These are phyloP conservation scores for Dasypogon diadema DNA, from an alignment of 2,888 invertebrate genomes.

Conservation along the genomic window DNA sequence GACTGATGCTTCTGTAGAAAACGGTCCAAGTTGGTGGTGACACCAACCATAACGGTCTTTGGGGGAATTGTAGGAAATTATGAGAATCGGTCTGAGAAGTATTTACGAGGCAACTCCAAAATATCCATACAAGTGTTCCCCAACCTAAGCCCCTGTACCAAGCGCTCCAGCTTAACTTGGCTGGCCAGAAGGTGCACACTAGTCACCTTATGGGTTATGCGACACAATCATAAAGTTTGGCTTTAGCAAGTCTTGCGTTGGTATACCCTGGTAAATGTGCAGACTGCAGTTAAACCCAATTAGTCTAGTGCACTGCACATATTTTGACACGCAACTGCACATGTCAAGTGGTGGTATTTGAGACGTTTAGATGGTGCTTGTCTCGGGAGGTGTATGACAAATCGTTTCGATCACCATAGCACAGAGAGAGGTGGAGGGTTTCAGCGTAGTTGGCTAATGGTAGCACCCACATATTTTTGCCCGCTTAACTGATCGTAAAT, in stretches of 20 bases:
- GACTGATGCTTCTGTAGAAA: not conserved
- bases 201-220: not conserved
- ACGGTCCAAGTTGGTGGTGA: constrained; percentile 36
- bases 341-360: constrained; percentile 40
- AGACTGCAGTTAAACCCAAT: constrained; percentile 40
- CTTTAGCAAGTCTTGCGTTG: too few species aligned
- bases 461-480: constrained; percentile 30
- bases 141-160: too few species aligned
- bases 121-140: not conserved
- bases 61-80: constrained; percentile 7
- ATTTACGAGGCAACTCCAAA: constrained; percentile 10
- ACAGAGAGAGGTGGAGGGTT: too few species aligned
- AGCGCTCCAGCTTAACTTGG: too few species aligned
- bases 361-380: constrained; percentile 14
- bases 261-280: too few species aligned
- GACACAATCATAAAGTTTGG: not conserved
- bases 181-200: not conserved
- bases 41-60: constrained; percentile 31
- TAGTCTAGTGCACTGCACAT: constrained; percentile 11
- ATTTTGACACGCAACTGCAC: constrained; percentile 50
- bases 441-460: constrained; percentile 17
- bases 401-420: constrained; percentile 24
- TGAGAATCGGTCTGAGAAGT: not conserved
- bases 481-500: constrained; percentile 18
- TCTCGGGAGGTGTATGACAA: constrained; percentile 43